Percentiles rank a stretch among this genome's conserved stretches.
phyloP scores from a whole-genome alignment of 2,113 vertebrate species.

The Blennius ocellaris region DNA sequence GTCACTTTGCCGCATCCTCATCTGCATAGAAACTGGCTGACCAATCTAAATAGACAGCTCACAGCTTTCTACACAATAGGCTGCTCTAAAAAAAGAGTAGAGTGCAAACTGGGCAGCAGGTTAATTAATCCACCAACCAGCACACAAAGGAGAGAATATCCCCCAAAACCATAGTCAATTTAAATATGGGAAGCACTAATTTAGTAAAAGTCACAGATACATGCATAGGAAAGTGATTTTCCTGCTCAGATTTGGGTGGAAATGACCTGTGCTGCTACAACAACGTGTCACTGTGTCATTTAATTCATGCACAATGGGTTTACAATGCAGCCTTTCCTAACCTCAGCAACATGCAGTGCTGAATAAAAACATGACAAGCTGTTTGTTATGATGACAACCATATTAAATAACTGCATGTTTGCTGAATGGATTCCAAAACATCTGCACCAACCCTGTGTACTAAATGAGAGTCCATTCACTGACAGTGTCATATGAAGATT shows the following conservation, averaged over 20 bases:
- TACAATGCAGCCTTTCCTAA: background rate
- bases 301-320: constrained; percentile 8
- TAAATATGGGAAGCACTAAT: constrained; percentile 18
- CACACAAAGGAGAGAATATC: constrained; percentile 33
- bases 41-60: constrained; percentile 37
- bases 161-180: constrained; percentile 32
- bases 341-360: no score
- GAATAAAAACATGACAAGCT: no score
- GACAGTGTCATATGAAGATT: no score
- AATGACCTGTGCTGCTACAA: background rate
- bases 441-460: no score
- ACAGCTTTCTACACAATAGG: constrained; percentile 42
- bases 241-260: background rate
- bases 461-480: no score
- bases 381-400: no score
- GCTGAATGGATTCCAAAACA: no score
- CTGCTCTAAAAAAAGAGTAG: constrained; percentile 4
- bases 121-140: constrained; percentile 59
- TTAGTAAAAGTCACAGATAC: background rate
- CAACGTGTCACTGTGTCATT: constrained; percentile 9
- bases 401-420: no score
- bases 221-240: background rate
- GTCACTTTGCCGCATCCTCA: constrained; percentile 43
- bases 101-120: constrained; percentile 44
- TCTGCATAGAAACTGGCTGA: constrained; percentile 60